Percentiles rank a stretch among this genome's conserved stretches.
Evolutionary conservation across 2,888 invertebrate genomes (phyloP).

Genomic region (Drosophila vallismaia): DNA sequence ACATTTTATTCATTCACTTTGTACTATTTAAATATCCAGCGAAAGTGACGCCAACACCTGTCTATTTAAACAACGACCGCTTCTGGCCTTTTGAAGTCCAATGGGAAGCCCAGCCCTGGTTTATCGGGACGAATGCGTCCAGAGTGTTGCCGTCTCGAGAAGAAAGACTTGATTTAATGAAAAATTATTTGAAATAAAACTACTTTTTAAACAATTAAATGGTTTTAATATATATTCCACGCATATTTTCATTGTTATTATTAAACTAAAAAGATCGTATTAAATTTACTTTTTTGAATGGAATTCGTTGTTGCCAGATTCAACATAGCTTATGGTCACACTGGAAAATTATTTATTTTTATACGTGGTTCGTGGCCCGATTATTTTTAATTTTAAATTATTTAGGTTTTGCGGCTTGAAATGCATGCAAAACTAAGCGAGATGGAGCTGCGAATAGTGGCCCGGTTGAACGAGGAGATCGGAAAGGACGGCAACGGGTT

Average conservation of each 20-base stretch:
- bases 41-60: constrained; percentile 69
- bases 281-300: no score
- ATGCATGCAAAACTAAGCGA: constrained; percentile 69
- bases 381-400: constrained; percentile 49
- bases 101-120: background rate
- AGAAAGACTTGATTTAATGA: background rate
- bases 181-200: background rate
- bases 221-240: no score
- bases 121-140: background rate
- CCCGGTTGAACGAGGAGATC: constrained; percentile 85
- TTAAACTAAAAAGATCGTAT: no score
- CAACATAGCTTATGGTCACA: constrained; percentile 5
- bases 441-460: constrained; percentile 83
- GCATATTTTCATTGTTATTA: no score
- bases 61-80: constrained; percentile 29
- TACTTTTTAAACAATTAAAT: background rate
- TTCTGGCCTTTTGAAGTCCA: background rate
- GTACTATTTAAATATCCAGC: constrained; percentile 28
- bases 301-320: no score
- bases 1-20: constrained; percentile 63
- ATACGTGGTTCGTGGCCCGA: constrained; percentile 62
- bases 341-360: constrained; percentile 63
- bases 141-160: no score
- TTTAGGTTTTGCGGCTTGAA: constrained; percentile 25
- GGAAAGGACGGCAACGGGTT: constrained; percentile 85